Percentiles rank a stretch among this genome's conserved stretches.
Conservation (phyloP, 2,113 vertebrate species). For the Crotalus horridus region DNA sequence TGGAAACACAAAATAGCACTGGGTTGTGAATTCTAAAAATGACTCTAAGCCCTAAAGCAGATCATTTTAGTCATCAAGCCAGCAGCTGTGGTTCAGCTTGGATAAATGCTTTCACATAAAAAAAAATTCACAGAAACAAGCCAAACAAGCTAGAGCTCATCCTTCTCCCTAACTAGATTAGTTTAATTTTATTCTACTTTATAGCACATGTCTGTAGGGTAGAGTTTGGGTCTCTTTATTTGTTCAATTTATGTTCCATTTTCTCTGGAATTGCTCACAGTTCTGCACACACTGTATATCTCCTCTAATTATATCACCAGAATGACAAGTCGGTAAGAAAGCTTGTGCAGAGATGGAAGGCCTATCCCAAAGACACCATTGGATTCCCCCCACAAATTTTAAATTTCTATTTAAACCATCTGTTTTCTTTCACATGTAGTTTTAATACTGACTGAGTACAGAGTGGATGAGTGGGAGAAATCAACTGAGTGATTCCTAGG, state of each 20-base stretch:
- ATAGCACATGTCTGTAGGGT: background rate
- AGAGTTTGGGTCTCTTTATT: background rate
- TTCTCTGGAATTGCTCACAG: background rate
- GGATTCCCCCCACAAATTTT: background rate
- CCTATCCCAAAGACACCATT: background rate
- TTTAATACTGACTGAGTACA: background rate
- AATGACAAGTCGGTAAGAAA: background rate
- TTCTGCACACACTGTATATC: background rate
- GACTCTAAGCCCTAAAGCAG: no score
- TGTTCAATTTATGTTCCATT: background rate
- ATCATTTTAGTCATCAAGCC: background rate
- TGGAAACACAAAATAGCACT: background rate
- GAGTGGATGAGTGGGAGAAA: background rate
- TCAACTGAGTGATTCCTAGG: background rate
- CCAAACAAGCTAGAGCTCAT: background rate
- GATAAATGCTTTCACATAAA: background rate
- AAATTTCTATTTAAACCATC: background rate
- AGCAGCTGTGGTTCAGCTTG: no score
- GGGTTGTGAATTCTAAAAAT: background rate
- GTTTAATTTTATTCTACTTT: background rate
- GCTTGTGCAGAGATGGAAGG: background rate
- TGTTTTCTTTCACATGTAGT: background rate
- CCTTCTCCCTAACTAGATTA: background rate
- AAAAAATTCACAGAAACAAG: background rate
- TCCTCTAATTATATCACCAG: background rate